Conservation (phyloP, 2,888 invertebrate species). For the Rhamphomyia laevipes region DNA sequence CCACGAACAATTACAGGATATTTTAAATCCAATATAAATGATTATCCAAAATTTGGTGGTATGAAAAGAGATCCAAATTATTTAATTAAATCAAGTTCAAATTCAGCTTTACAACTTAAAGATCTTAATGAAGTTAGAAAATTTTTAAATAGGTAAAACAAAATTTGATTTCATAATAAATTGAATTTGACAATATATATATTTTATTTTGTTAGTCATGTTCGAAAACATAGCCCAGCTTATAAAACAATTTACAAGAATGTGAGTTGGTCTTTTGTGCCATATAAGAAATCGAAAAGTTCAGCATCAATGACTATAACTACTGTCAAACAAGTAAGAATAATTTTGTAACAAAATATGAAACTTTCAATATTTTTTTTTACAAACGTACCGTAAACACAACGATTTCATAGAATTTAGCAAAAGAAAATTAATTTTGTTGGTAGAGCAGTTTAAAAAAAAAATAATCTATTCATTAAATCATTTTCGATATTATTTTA, state of each 20-base stretch:
- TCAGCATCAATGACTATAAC: background rate
- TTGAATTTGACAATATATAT: background rate
- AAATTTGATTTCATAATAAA: background rate
- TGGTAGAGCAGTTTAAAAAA: no score
- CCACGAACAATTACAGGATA: background rate
- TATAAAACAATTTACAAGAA: background rate
- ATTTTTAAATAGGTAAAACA: background rate
- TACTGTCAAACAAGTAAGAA: background rate
- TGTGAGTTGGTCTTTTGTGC: background rate
- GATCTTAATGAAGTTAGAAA: background rate
- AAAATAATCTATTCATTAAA: no score
- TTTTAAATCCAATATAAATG: background rate
- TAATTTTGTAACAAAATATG: no score
- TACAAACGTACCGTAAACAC: no score
- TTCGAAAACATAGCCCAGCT: background rate
- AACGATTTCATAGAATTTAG: no score
- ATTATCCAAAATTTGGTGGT: background rate
- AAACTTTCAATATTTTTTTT: no score
- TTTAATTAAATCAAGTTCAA: background rate
- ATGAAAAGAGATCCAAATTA: background rate
- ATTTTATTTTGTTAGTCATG: background rate
- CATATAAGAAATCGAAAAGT: background rate
- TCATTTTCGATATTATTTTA: no score
- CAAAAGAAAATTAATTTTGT: no score
- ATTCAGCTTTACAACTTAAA: background rate